Conservation (phyloP, 1,140 invertebrate genomes). For the Drosophila parabipectinata region DNA sequence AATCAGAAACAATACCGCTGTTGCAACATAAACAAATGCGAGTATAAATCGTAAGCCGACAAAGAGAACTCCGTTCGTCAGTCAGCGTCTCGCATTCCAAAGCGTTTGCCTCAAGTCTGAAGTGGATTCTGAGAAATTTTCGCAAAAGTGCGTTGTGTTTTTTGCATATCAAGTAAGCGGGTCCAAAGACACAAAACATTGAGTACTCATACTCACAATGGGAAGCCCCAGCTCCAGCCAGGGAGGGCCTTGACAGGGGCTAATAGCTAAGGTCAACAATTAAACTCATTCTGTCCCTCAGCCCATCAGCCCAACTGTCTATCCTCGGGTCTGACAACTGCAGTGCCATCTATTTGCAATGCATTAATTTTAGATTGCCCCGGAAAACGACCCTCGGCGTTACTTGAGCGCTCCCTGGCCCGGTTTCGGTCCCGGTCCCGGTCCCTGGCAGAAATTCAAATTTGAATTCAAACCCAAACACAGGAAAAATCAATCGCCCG, state of each 20-base stretch:
- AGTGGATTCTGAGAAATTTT: slow-evolving; percentile 53
- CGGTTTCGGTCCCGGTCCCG: slow-evolving; percentile 9
- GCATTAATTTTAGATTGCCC: slow-evolving; percentile 76
- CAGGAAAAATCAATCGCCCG: slow-evolving; percentile 81
- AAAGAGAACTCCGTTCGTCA: slow-evolving; percentile 56
- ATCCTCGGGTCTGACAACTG: slow-evolving; percentile 53
- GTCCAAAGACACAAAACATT: slow-evolving; percentile 34
- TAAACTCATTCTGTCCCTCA: slow-evolving; percentile 75
- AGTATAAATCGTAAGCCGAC: slow-evolving; percentile 62
- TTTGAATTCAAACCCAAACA: slow-evolving; percentile 49
- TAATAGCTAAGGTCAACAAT: slow-evolving; percentile 81
- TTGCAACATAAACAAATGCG: slow-evolving; percentile 72
- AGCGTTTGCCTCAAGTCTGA: slow-evolving; percentile 47
- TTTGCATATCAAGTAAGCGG: slow-evolving; percentile 60
- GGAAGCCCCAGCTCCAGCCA: neutral
- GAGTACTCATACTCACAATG: slow-evolving; percentile 15
- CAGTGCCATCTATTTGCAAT: slow-evolving; percentile 67
- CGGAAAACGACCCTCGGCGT: slow-evolving; percentile 22
- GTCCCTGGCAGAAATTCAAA: slow-evolving; percentile 20
- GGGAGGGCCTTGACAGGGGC: slow-evolving; percentile 66
- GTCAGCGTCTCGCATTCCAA: slow-evolving; percentile 68
- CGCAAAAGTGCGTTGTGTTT: slow-evolving; percentile 56
- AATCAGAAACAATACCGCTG: slow-evolving; percentile 45
- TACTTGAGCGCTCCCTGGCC: slow-evolving; percentile 1
- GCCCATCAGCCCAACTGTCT: slow-evolving; percentile 20